Percentiles rank a stretch among this genome's conserved stretches.
These are phyloP conservation scores for Bos indicus DNA, from an alignment of 2,113 vertebrate species.

Conservation along the genomic window DNA sequence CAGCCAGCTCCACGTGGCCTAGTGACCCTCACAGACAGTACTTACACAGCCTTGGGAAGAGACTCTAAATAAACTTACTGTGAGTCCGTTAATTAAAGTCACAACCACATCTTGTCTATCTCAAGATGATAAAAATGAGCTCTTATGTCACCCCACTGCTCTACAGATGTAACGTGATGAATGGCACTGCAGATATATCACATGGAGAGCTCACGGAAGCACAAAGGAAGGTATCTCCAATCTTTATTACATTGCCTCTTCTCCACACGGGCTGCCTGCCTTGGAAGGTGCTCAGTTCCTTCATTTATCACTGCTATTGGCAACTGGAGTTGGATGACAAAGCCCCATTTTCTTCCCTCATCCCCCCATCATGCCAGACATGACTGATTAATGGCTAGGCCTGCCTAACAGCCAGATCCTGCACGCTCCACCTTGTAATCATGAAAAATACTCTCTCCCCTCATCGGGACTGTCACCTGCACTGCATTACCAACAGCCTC, in stretches of 20 bases:
- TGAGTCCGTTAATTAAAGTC: conserved; percentile 22
- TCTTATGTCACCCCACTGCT: not conserved
- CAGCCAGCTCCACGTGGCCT: not conserved
- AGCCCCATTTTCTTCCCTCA: conserved; percentile 34
- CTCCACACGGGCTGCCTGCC: not conserved
- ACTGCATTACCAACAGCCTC: conserved; percentile 24
- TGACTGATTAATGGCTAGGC: conserved; percentile 30
- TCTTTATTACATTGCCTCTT: not conserved
- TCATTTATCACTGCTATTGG: conserved; percentile 42
- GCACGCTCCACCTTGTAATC: not conserved
- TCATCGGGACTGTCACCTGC: not conserved
- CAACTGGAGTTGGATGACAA: not conserved
- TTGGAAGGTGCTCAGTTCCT: not conserved
- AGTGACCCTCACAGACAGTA: not conserved
- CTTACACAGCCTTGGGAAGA: not conserved
- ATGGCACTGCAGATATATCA: not conserved
- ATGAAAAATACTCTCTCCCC: conserved; percentile 30
- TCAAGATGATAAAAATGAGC: conserved; percentile 27
- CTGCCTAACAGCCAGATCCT: not conserved
- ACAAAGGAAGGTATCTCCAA: not conserved
- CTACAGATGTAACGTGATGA: not conserved
- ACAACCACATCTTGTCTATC: not conserved
- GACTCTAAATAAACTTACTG: conserved; percentile 20
- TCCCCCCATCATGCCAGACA: conserved; percentile 9
- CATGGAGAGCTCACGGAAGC: not conserved